Conservation (phyloP, 2,888 invertebrate species). For the Leptinotarsa haldemani region DNA sequence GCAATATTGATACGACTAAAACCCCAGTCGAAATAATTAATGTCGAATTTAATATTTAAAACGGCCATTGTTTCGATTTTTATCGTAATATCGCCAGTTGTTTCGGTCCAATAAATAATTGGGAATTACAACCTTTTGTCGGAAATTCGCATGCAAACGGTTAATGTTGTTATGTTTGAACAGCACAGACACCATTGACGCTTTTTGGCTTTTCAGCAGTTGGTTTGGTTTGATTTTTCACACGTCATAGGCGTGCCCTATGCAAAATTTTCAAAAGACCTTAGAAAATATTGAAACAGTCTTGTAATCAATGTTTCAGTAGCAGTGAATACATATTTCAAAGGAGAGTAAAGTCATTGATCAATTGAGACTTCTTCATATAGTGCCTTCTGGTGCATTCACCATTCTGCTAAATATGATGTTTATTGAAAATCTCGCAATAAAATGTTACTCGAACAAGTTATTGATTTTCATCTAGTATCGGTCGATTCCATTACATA, state of each 20-base stretch:
- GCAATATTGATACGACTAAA: neutral
- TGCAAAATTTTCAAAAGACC: neutral
- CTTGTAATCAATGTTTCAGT: no score
- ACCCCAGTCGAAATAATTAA: conserved; percentile 20
- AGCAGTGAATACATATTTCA: no score
- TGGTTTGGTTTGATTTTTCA: conserved; percentile 19
- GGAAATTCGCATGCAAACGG: conserved; percentile 33
- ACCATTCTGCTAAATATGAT: no score
- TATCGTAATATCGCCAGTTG: conserved; percentile 26
- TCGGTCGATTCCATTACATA: no score
- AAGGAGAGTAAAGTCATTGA: no score
- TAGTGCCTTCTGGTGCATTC: no score
- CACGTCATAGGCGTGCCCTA: neutral
- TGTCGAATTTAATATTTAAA: neutral
- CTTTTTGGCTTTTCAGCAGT: conserved; percentile 22
- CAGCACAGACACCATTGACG: conserved; percentile 32
- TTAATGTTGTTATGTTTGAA: conserved; percentile 29
- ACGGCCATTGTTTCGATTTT: conserved; percentile 26
- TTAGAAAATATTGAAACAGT: neutral
- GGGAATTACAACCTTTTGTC: conserved; percentile 39
- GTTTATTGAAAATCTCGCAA: no score
- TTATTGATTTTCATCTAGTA: no score
- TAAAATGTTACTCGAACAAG: no score
- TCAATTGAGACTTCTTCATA: no score
- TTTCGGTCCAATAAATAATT: conserved; percentile 39